phyloP scores from a whole-genome alignment of 2,888 invertebrate genomes.

The Polietes domitor region DNA sequence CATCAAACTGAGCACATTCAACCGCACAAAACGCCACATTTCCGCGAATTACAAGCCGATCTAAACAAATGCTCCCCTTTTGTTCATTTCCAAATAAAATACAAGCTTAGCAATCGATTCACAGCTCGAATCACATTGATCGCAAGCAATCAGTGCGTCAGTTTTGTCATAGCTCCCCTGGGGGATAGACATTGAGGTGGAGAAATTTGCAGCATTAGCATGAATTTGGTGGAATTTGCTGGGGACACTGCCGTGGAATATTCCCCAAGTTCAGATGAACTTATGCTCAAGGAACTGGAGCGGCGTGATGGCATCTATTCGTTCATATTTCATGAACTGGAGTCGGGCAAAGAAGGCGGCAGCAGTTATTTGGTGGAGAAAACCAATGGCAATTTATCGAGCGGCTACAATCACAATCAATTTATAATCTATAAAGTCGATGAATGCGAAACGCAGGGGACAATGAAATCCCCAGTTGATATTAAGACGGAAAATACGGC shows the following conservation, averaged over 20 bases:
- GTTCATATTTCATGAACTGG: conserved; percentile 70
- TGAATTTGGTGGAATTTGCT: conserved; percentile 34
- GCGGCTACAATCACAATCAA: not conserved
- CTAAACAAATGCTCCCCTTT: conserved; percentile 18
- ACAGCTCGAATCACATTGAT: not conserved
- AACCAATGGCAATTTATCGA: not conserved
- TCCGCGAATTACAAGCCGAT: not conserved
- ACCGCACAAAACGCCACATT: not conserved
- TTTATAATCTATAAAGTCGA: not conserved
- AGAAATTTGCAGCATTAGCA: not conserved
- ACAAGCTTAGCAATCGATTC: not conserved
- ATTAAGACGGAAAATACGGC: not conserved
- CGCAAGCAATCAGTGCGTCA: too few relatives aligned
- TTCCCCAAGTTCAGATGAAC: conserved; percentile 57
- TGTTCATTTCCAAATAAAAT: not conserved
- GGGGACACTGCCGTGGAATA: conserved; percentile 11
- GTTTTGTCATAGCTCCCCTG: not conserved
- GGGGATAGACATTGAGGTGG: not conserved
- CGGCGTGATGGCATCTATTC: conserved; percentile 70
- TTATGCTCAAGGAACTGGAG: conserved; percentile 69
- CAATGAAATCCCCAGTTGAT: too few relatives aligned
- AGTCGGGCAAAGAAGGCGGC: conserved; percentile 45
- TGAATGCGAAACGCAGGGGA: not conserved
- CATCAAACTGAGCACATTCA: too few relatives aligned
- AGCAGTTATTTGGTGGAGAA: not conserved